Conservation (phyloP, 2,113 vertebrate genomes). For the Xenopus tropicalis region UCB_Xtro_10.0 CM004451.2:36489501-36490000, state of each 20-base stretch:
- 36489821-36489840: too few species aligned
- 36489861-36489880: too few species aligned
- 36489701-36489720: conserved; percentile 62
- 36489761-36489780: conserved; percentile 64
- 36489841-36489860: too few species aligned
- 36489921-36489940: too few species aligned
- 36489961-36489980: too few species aligned
- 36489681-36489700: conserved; percentile 56
- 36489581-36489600: conserved; percentile 57
- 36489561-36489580: conserved; percentile 56
- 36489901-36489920: too few species aligned
- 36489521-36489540: conserved; percentile 57
- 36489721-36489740: conserved; percentile 57
- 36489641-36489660: conserved; percentile 52
- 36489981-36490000: too few species aligned
- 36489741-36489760: conserved; percentile 43
- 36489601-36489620: conserved; percentile 61
- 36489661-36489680: conserved; percentile 44
- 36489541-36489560: conserved; percentile 58
- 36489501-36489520: conserved; percentile 54
- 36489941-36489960: too few species aligned
- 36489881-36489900: too few species aligned
- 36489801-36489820: conserved; percentile 37
- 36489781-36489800: conserved; percentile 61
- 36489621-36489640: conserved; percentile 59